Evolutionary conservation across 2,797 vertebrate species (phyloP), one percentile per base, ranked within the genome.

Genomic region (Hydrolagus colliei): DNA sequence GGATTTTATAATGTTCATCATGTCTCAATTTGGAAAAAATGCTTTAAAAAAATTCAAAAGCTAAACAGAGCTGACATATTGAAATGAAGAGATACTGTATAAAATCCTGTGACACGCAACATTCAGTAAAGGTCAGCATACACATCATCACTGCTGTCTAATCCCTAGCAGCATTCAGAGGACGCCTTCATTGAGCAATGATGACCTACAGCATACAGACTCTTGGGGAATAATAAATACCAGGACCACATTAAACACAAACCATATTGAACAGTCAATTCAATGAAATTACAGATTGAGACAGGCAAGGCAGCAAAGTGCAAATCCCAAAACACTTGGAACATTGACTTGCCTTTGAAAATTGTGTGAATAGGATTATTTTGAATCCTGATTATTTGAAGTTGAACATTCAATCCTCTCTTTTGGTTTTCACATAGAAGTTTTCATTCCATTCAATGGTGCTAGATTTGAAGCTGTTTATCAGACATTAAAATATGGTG

Each of bases 121-220:
- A 67, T 82, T 82, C 79, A 82, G 63, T 20, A 68, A 82, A 82
- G 79, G 79, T 82, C 79, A 82, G 22, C 27, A 82, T 1, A 18
- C 27, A 27, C 63, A 82, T 68, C 27, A 82, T 82, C 79, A 68
- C 63, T n/a, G 20, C 62, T 18, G 22, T 68, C 14, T 65, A 82
- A 65, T 82, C 27, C 63, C 62, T 68, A 32, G 79, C 35, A 68
- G 79, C 63, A 82, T 82, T 35, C 32, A 68, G 63, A 35, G n/a
- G 16, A 13, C 67, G 27, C 62, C 27, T 82, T 82, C 63, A 82
- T 20, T 82, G 27, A 16, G 62, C 27, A 67, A 65, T 68, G 63
- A 65, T 82, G 79, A 82, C 22, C 79, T 82, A 67, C 16, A 41
- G 79, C 27, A 67, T 4, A 6, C 27, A 68, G 62, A 67, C 63